Base-by-base conservation (phyloP, 2,113 vertebrate genomes). In the Petrocephalus zakoni region DNA sequence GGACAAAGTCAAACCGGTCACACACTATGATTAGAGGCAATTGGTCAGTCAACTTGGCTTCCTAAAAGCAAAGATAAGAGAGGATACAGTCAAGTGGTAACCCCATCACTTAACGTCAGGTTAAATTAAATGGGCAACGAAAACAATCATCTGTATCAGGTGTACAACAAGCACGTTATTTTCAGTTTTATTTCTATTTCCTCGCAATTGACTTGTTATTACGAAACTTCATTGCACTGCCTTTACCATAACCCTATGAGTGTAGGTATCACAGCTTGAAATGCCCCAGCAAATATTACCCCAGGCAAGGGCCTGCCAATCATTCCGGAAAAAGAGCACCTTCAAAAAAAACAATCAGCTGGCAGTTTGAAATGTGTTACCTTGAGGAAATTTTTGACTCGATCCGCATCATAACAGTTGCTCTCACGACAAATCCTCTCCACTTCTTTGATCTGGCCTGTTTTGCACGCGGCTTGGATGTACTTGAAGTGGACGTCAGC, bases 391-490 rank as follows among this genome's bases (percentile, higher is more conserved):
- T 98, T 98, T 92, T 99, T 99, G 89, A 98, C 97, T 29, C 93
- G 95, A 87, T 98, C 98, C 3, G 97, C 95, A 88, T 97, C 96
- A 0, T 98, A 98, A 91, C 97, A 98, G 93, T 96, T 97, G 94
- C 97, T 98, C 92, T 98, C 97, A 78, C 96, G 93, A 88, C 97
- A 98, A 91, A 99, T 97, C 88, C 98, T 95, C 94, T 98, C 97
- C 85, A 99, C 97, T 90, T 98, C 98, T 90, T 98, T 98, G 91
- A 98, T 97, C 93, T 98, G 97, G n/a, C 98, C 97, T 0, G 97
- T 98, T 93, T 97, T 97, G 89, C 97, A 99, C 78, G 97, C 97
- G 5, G 97, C 97, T 92, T 98, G 97, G 90, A 98, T 98, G 91
- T 99, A 99, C 46, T 98, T 98, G 91, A 98, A 97, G 90, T 98